Percentiles rank a stretch among this genome's conserved stretches.
Conservation (phyloP, 2,113 vertebrate genomes). For the Zootoca vivipara region DNA sequence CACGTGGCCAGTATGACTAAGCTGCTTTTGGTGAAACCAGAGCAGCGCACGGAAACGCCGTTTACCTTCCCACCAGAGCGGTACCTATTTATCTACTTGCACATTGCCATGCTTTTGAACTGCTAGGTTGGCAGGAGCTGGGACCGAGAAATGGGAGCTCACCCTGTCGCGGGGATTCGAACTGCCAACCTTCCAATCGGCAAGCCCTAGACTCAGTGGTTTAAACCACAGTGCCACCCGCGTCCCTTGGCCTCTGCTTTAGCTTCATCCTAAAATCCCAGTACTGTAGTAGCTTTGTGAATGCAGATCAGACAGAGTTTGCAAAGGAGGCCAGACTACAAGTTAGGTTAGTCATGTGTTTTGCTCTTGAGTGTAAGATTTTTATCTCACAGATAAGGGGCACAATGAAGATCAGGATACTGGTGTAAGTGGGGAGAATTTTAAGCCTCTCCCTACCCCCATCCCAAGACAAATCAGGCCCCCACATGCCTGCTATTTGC, state of each 20-base stretch:
- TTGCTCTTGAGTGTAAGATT: not conserved
- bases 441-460: not conserved
- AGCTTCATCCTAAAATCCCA: not conserved
- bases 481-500: not conserved
- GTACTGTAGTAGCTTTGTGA: not conserved
- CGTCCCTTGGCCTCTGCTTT: not conserved
- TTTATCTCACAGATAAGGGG: not conserved
- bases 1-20: too few species aligned
- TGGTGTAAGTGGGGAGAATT: not conserved
- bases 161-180: too few species aligned
- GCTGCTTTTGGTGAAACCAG: too few species aligned
- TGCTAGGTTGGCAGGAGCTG: too few species aligned
- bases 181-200: too few species aligned
- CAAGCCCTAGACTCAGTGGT: too few species aligned
- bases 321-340: not conserved
- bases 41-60: too few species aligned
- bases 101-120: too few species aligned
- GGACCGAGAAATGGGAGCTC: too few species aligned
- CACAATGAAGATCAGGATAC: not conserved
- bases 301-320: not conserved
- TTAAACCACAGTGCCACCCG: too few species aligned
- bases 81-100: too few species aligned
- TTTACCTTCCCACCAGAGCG: too few species aligned
- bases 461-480: not conserved
- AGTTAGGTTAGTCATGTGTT: not conserved